These are phyloP conservation scores for Mus musculus DNA, from an alignment of 2,113 vertebrate genomes.

Conservation along the genomic window DNA sequence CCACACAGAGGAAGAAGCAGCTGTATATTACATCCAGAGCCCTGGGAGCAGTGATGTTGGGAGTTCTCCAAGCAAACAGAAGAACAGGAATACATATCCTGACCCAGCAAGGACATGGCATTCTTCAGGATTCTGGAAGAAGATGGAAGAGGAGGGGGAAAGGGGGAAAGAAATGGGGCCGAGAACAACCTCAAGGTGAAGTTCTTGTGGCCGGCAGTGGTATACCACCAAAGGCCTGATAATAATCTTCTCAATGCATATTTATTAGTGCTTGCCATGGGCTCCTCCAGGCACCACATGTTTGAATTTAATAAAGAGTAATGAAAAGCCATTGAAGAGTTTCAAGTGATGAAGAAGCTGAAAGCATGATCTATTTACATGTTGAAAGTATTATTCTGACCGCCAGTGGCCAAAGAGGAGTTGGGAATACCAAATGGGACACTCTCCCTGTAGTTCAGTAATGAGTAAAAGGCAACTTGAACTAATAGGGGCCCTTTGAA, in stretches of 20 bases:
- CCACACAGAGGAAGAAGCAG: background rate
- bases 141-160: background rate
- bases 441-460: background rate
- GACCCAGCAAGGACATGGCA: background rate
- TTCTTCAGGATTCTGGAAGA: background rate
- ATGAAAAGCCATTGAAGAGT: conserved; percentile 5
- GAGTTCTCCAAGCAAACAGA: background rate
- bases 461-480: background rate
- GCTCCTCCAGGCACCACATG: background rate
- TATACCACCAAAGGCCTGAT: background rate
- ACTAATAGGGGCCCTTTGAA: too few relatives aligned
- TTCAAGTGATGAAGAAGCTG: background rate
- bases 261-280: background rate
- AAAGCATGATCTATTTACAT: background rate
- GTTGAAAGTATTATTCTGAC: background rate
- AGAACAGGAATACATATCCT: accelerated
- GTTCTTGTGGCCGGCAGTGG: too few relatives aligned
- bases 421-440: background rate
- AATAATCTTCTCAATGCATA: background rate
- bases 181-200: background rate
- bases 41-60: background rate
- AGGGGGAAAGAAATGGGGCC: background rate
- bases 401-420: background rate
- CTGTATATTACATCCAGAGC: background rate
- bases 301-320: background rate